Evolutionary conservation across 2,113 vertebrate genomes (phyloP).

Genomic region (Sander lucioperca): DNA sequence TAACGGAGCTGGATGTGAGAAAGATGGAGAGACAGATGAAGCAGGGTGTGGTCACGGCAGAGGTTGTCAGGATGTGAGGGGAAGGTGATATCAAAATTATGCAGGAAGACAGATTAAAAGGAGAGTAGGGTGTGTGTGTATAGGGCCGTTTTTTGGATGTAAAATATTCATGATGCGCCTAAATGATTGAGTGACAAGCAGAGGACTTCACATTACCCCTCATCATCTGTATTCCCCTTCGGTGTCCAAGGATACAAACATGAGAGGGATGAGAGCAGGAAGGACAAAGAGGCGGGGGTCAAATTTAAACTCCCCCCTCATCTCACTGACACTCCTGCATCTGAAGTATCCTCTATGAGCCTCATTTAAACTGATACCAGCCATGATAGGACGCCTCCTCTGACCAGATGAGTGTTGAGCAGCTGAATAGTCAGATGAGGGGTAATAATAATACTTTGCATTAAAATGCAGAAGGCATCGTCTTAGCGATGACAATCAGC

Average conservation of each 20-base stretch:
- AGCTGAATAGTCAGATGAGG: not conserved
- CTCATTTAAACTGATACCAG: slow-evolving; percentile 9
- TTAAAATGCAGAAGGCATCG: not conserved
- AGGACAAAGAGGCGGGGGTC: slow-evolving; percentile 52
- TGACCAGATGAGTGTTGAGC: not conserved
- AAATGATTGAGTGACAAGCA: slow-evolving; percentile 48
- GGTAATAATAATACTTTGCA: not conserved
- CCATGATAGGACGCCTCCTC: not conserved
- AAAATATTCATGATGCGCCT: slow-evolving; percentile 55
- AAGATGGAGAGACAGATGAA: slow-evolving; percentile 31
- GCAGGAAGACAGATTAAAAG: slow-evolving; percentile 41
- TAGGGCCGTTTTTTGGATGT: slow-evolving; percentile 17
- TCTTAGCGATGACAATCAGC: slow-evolving; percentile 24
- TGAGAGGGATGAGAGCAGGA: slow-evolving; percentile 16
- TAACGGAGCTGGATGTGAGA: not conserved
- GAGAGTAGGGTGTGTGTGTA: not conserved
- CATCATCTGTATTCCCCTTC: slow-evolving; percentile 56
- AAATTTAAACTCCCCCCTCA: slow-evolving; percentile 15
- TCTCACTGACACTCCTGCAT: not conserved
- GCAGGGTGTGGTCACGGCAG: slow-evolving; percentile 44
- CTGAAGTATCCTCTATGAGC: not conserved
- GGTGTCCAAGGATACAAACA: slow-evolving; percentile 27
- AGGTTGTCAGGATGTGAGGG: slow-evolving; percentile 2
- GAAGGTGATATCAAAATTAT: slow-evolving; percentile 31
- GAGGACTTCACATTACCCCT: slow-evolving; percentile 23